Percentiles rank a stretch among this genome's conserved stretches.
Evolutionary conservation across 2,797 vertebrate genomes (phyloP).

Genomic region (Limnodromus scolopaceus): DNA sequence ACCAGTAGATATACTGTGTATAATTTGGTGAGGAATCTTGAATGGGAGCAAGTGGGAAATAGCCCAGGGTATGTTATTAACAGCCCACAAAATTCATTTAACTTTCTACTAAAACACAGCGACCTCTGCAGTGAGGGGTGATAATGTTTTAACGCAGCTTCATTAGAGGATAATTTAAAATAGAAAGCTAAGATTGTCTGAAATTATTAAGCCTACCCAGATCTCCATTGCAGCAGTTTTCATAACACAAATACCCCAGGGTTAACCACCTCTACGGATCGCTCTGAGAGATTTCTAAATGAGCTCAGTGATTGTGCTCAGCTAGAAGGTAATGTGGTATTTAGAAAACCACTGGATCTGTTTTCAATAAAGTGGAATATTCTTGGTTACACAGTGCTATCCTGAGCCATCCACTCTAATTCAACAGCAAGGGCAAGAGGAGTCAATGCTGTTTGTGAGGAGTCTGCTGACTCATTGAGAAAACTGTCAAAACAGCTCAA

Average conservation of each 20-base stretch:
- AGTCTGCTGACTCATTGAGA: background rate
- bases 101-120: background rate
- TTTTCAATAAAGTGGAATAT: background rate
- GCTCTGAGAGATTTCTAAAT: background rate
- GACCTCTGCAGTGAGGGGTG: background rate
- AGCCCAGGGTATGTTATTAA: background rate
- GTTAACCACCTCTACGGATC: background rate
- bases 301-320: background rate
- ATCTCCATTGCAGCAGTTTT: background rate
- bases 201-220: background rate
- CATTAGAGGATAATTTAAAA: background rate
- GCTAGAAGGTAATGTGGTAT: background rate
- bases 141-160: background rate
- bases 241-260: background rate
- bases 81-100: background rate
- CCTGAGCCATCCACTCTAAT: background rate
- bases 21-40: background rate
- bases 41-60: background rate
- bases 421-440: background rate
- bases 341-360: background rate
- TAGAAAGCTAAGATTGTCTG: background rate
- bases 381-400: background rate
- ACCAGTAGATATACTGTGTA: background rate
- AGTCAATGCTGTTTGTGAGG: background rate
- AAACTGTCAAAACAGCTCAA: background rate